phyloP scores from a whole-genome alignment of 1,140 invertebrate genomes.

The Leguminivora glycinivorella region DNA sequence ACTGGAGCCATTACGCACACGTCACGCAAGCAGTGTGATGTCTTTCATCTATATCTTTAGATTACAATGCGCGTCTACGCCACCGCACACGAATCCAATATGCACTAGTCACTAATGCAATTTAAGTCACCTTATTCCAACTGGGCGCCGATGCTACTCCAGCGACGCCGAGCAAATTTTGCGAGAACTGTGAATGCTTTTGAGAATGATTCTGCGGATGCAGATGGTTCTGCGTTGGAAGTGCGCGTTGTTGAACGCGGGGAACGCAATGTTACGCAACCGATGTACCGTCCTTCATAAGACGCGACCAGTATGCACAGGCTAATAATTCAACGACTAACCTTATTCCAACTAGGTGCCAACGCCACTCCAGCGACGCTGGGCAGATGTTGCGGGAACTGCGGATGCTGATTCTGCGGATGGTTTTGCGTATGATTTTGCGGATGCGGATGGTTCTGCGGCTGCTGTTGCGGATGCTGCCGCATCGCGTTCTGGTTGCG shows the following conservation, averaged over 20 bases:
- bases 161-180: slow-evolving; percentile 40
- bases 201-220: slow-evolving; percentile 20
- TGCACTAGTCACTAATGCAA: background rate
- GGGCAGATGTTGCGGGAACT: slow-evolving; percentile 44
- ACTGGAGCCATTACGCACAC: too few species aligned
- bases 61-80: too few species aligned
- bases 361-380: slow-evolving; percentile 38
- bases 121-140: slow-evolving; percentile 40
- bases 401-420: background rate
- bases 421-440: slow-evolving; percentile 19
- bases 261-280: slow-evolving; percentile 29
- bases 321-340: background rate
- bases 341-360: slow-evolving; percentile 49
- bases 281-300: too few species aligned
- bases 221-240: slow-evolving; percentile 36
- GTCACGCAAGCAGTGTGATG: too few species aligned
- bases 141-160: slow-evolving; percentile 48
- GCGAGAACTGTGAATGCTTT: slow-evolving; percentile 33
- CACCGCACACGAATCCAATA: too few species aligned
- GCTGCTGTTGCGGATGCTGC: background rate
- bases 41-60: too few species aligned
- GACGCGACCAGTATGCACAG: background rate
- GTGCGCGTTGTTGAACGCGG: slow-evolving; percentile 44
- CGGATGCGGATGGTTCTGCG: slow-evolving; percentile 23
- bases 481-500: slow-evolving; percentile 31